Evolutionary conservation across 2,888 invertebrate species (phyloP).

Genomic region (Aquatica leii): DNA sequence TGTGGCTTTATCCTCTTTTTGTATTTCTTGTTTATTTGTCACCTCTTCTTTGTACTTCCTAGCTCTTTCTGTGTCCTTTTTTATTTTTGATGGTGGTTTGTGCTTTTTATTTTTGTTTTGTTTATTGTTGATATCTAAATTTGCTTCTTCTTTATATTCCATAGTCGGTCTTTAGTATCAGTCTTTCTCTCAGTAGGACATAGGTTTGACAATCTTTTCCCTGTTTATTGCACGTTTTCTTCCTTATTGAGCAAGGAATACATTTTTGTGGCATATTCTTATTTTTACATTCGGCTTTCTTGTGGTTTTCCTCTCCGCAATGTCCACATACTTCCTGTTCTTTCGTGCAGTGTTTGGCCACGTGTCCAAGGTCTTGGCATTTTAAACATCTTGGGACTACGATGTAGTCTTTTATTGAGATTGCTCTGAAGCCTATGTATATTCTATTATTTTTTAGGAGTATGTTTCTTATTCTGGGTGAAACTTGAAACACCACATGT

Average conservation of each 20-base stretch:
- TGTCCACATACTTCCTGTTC: background rate
- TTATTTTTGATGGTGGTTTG: background rate
- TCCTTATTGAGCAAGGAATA: background rate
- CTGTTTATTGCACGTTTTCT: background rate
- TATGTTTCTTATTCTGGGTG: background rate
- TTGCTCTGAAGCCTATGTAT: background rate
- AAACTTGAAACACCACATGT: slow-evolving; percentile 16
- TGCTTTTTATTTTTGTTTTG: background rate
- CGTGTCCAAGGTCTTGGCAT: background rate
- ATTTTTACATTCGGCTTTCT: background rate
- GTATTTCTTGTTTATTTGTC: no score
- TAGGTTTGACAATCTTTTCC: slow-evolving; percentile 1
- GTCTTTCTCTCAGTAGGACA: background rate
- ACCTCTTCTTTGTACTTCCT: no score
- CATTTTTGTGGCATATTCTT: background rate
- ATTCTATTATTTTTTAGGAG: background rate
- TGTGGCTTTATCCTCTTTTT: no score
- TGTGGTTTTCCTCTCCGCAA: background rate
- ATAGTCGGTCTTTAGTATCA: background rate
- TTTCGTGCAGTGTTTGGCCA: background rate
- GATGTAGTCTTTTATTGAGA: background rate
- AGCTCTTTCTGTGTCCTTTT: background rate
- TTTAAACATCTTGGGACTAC: background rate
- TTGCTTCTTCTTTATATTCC: no score
- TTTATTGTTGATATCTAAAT: background rate